A percentile compares a stretch with the other conserved stretches of the same genome.
These are phyloP conservation scores for Pachyseris speciosa DNA, from an alignment of 64 coral and sea anemone species.

Conservation along the genomic window DNA sequence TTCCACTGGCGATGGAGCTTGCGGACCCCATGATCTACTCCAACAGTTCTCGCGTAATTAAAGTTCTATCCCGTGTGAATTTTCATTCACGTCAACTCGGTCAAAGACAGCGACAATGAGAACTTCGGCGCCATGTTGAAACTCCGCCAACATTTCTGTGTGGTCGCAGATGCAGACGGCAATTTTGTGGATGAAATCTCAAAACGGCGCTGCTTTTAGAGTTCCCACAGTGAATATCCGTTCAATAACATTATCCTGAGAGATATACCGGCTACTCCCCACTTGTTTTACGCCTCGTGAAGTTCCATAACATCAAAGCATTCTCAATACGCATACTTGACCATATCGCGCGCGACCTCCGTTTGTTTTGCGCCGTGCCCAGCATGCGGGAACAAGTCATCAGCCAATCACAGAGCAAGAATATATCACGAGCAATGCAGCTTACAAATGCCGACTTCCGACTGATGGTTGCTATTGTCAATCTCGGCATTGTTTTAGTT, in stretches of 20 bases:
- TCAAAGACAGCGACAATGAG: not conserved
- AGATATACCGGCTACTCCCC: not conserved
- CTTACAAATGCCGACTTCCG: slow-evolving; percentile 9
- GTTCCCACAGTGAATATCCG: not conserved
- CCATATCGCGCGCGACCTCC: not conserved
- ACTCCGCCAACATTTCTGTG: slow-evolving; percentile 6
- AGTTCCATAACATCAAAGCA: not conserved
- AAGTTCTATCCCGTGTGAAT: not conserved
- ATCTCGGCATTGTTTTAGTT: not conserved
- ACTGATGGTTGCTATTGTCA: not conserved
- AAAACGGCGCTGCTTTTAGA: not conserved
- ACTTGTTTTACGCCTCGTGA: not conserved
- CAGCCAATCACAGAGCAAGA: slow-evolving; percentile 45
- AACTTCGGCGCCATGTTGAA: slow-evolving; percentile 5
- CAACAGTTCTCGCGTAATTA: not conserved
- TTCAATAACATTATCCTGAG: not conserved
- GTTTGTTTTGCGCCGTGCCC: slow-evolving; percentile 54
- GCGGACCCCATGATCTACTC: slow-evolving; percentile 45
- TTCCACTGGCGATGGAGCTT: slow-evolving; percentile 17
- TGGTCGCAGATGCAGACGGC: not conserved
- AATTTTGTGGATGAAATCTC: not conserved
- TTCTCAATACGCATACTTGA: not conserved
- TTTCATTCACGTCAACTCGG: not conserved
- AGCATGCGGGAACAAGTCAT: slow-evolving; percentile 35
- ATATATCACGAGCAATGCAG: not conserved